Conservation (phyloP, 2,113 vertebrate genomes). For the Myiozetetes cayanensis region DNA sequence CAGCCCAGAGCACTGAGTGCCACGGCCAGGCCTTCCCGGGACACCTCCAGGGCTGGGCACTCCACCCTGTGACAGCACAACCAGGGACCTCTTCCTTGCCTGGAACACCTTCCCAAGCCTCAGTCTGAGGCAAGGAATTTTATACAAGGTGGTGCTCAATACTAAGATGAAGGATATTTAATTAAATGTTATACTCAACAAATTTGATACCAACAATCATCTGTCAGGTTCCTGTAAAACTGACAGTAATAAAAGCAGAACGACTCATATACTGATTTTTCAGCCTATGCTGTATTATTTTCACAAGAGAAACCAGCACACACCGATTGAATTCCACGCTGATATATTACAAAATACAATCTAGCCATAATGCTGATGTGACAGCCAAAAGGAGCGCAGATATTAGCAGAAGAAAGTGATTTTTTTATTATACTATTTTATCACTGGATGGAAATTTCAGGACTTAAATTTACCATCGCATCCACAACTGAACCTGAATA, state of each 20-base stretch:
- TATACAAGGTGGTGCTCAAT: neutral
- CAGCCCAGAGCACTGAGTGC: neutral
- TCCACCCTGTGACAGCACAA: neutral
- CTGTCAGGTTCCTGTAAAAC: neutral
- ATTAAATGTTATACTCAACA: neutral
- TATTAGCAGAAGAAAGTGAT: slow-evolving; percentile 49
- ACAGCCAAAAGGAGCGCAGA: slow-evolving; percentile 25
- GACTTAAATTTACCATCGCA: slow-evolving; percentile 44
- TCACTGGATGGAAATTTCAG: slow-evolving; percentile 49
- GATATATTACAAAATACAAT: slow-evolving; percentile 1
- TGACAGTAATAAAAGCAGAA: neutral
- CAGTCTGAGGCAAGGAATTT: neutral
- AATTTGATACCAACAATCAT: neutral
- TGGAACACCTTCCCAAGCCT: neutral
- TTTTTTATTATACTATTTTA: slow-evolving; percentile 46
- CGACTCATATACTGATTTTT: neutral
- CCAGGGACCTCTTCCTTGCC: neutral
- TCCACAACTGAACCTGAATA: slow-evolving; percentile 28
- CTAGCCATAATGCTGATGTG: neutral
- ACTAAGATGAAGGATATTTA: neutral
- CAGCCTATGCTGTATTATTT: neutral
- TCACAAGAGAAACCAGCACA: neutral
- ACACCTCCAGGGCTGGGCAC: neutral
- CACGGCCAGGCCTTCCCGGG: neutral
- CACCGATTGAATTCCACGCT: neutral